Evolutionary conservation across 2,888 invertebrate genomes (phyloP), one percentile per base, ranked within the genome.

Genomic region (Priocnemis perturbator): DNA sequence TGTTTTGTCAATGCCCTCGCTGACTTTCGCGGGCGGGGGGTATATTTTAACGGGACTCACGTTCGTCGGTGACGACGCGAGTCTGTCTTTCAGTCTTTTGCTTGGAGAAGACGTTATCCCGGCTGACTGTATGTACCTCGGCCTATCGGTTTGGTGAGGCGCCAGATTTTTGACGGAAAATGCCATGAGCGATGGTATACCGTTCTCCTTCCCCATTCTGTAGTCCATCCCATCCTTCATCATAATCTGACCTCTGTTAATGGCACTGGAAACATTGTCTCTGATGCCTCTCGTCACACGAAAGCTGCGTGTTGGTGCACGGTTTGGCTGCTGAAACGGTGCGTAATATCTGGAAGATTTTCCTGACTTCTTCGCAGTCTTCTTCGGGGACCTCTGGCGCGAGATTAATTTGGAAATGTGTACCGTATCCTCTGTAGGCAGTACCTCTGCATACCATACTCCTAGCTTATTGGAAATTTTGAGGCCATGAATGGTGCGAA

Each of bases 401-500:
- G 83, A 69, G 1, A 80, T 91, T 86, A 89, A 64, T 60, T 79
- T 78, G 0, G 91, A 90, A 75, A 94, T 91, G 81, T 94, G 93
- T 65, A 90, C 90, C 0, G 93, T 91, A 79, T 92, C 91, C 72
- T 91, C 90, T n/a, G 90, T 91, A 1, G 91, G 90, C 79, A 91
- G 90, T 0, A 92, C 93, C 81, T 92, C 91, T 19, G 93, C 91
- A 76, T 90, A 90, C 83, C 91, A 90, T 71, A 92, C 92, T 1
- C 91, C 92, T 83, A 84, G 90, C 20, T 83, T 84, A 76, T 90
- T 89, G n/a, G 89, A 89, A 9, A 91, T 88, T 79, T 91, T 91
- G 81, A 93, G 90, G 30, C 92, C 91, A 14, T 93, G 92, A 19
- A 92, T 91, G 73, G 91, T 91, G 45, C 88, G 81, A 67, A 95